Conservation (phyloP, 2,888 invertebrate genomes). For the Dynastes grantii region DNA sequence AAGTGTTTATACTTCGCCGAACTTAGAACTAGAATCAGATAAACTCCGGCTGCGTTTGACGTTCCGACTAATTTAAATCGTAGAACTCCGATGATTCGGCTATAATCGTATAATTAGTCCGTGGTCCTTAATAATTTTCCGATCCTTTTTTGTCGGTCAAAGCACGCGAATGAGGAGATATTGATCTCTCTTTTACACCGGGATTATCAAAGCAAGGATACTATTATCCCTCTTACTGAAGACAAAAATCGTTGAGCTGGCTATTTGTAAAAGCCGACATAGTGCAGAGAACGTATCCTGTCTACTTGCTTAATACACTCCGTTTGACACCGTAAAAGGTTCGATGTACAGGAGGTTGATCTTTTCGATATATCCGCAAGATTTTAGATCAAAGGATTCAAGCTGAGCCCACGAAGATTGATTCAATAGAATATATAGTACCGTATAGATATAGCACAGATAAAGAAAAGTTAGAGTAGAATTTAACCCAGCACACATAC, state of each 20-base stretch:
- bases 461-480: too few species aligned
- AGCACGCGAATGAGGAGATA: conserved; percentile 36
- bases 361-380: conserved; percentile 17
- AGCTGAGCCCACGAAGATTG: too few species aligned
- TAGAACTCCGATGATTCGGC: conserved; percentile 15
- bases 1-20: conserved; percentile 12
- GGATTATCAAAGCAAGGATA: conserved; percentile 37
- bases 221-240: conserved; percentile 33
- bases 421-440: too few species aligned
- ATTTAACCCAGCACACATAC: too few species aligned
- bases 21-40: conserved; percentile 17
- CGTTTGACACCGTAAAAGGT: background rate
- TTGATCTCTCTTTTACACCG: conserved; percentile 35
- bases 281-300: conserved; percentile 10
- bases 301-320: conserved; percentile 14
- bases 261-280: conserved; percentile 25
- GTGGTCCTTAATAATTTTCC: conserved; percentile 27
- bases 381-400: conserved; percentile 1
- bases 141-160: conserved; percentile 14
- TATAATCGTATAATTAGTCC: conserved; percentile 34
- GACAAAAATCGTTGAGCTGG: conserved; percentile 31
- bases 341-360: background rate
- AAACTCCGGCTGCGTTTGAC: conserved; percentile 13
- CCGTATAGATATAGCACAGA: too few species aligned
- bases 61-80: conserved; percentile 38